These are phyloP conservation scores for Lysandra bellargus DNA, from an alignment of 2,888 invertebrate species.

Conservation along the genomic window DNA sequence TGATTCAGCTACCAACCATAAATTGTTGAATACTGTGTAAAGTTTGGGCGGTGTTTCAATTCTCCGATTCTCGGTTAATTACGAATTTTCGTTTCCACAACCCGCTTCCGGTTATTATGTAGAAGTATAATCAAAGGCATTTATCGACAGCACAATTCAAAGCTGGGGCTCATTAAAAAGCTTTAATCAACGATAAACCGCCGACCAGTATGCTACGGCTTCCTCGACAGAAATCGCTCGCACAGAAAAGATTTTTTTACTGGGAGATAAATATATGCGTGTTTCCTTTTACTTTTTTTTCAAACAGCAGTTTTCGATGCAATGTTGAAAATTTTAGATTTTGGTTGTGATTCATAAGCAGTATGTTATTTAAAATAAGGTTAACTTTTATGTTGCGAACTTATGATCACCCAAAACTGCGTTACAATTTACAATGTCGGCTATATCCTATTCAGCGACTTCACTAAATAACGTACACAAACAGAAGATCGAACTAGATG, in stretches of 20 bases:
- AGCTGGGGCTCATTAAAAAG: constrained; percentile 27
- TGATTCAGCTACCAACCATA: not conserved
- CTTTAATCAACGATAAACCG: constrained; percentile 19
- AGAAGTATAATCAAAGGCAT: constrained; percentile 11
- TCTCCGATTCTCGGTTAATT: constrained; percentile 1
- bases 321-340: no score
- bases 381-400: no score
- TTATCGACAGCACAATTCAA: constrained; percentile 18
- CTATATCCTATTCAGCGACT: no score
- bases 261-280: not conserved
- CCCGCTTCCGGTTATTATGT: constrained; percentile 5
- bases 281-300: not conserved
- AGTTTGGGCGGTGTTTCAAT: not conserved
- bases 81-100: constrained; percentile 18
- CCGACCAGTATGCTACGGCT: constrained; percentile 1
- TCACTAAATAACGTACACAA: no score
- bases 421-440: no score
- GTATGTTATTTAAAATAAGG: no score
- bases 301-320: not conserved
- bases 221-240: not conserved
- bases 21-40: not conserved
- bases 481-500: no score
- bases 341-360: no score
- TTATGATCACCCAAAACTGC: no score
- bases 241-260: not conserved